A percentile compares a stretch with the other conserved stretches of the same genome.
phyloP scores from a whole-genome alignment of 2,797 vertebrate species.

The Syngnathus acus region DNA sequence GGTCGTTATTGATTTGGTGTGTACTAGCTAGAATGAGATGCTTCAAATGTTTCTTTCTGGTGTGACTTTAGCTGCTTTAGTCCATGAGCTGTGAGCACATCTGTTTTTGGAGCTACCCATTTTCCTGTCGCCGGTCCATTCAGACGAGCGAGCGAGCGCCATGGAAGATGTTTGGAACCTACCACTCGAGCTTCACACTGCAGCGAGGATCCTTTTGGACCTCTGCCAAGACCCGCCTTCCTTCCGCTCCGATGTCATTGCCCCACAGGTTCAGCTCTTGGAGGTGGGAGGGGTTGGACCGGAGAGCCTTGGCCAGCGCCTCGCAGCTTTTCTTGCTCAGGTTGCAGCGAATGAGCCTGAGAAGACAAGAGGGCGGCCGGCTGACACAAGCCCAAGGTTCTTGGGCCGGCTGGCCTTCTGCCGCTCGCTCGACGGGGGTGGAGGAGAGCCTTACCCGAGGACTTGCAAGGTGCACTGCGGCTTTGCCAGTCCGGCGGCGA shows the following conservation, averaged over 20 bases:
- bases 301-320: slow-evolving; percentile 6
- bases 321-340: slow-evolving; percentile 9
- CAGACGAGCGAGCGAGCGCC: too few species aligned
- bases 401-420: too few species aligned
- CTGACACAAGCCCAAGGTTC: not conserved
- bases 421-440: too few species aligned
- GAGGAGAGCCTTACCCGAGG: slow-evolving; percentile 8
- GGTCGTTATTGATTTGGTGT: too few species aligned
- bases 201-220: slow-evolving; percentile 1
- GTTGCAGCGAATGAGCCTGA: slow-evolving; percentile 11
- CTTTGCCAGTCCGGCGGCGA: slow-evolving; percentile 9
- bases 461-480: slow-evolving; percentile 4
- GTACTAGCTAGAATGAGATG: too few species aligned
- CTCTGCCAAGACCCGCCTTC: not conserved
- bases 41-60: too few species aligned
- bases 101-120: too few species aligned
- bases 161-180: not conserved
- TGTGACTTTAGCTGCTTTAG: too few species aligned
- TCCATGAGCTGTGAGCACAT: too few species aligned
- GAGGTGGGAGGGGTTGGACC: slow-evolving; percentile 6
- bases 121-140: too few species aligned
- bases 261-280: slow-evolving; percentile 5
- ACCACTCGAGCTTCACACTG: slow-evolving; percentile 3
- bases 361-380: too few species aligned
- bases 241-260: slow-evolving; percentile 3